Evolutionary conservation across 1,140 invertebrate genomes (phyloP).

Genomic region (Nasonia vitripennis): DNA sequence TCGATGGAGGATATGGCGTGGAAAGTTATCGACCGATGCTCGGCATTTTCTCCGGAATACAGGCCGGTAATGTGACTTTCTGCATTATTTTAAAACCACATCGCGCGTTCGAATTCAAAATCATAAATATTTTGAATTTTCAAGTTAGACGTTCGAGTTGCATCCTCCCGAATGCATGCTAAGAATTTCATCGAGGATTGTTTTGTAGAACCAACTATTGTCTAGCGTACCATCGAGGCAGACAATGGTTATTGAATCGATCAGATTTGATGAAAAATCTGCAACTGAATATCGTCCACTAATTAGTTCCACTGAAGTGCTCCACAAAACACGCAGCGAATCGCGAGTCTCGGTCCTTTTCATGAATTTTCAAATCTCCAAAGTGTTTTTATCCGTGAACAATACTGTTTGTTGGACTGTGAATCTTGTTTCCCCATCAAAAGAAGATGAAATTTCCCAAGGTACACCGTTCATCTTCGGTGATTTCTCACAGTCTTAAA

Average conservation of each 20-base stretch:
- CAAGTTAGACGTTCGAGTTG: neutral
- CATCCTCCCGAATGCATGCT: neutral
- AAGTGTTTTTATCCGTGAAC: neutral
- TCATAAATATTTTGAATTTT: neutral
- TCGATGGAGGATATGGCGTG: neutral
- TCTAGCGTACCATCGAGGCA: neutral
- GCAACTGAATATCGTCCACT: neutral
- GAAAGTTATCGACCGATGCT: slow-evolving; percentile 40
- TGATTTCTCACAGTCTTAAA: neutral
- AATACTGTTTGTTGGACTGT: neutral
- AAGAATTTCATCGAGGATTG: neutral
- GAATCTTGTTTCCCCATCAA: neutral
- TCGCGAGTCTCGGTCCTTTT: no score
- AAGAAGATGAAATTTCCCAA: neutral
- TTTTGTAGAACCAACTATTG: neutral
- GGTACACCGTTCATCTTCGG: neutral
- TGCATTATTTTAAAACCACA: neutral
- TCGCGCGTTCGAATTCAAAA: neutral
- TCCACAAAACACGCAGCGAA: neutral
- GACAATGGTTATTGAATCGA: neutral
- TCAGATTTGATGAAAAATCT: neutral
- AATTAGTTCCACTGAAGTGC: neutral
- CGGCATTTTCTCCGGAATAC: neutral
- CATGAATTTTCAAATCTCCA: no score
- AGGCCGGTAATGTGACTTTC: slow-evolving; percentile 24